These are phyloP conservation scores for Horisme vitalbata DNA, from an alignment of 2,888 invertebrate genomes.

Conservation along the genomic window DNA sequence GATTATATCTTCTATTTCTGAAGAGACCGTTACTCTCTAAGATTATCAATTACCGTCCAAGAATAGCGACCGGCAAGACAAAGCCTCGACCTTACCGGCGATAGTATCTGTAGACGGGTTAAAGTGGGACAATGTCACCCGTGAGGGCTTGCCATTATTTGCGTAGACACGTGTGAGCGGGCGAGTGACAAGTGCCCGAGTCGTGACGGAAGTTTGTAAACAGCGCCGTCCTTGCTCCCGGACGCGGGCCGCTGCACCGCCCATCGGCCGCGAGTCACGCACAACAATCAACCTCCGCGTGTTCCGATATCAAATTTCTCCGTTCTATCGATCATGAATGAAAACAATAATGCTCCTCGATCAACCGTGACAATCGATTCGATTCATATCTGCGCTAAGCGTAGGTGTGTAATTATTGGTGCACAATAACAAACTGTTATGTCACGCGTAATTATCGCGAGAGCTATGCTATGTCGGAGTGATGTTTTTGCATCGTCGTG, in stretches of 20 bases:
- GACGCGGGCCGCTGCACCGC: slow-evolving; percentile 51
- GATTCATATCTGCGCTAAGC: slow-evolving; percentile 50
- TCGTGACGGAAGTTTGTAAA: slow-evolving; percentile 80
- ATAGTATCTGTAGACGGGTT: slow-evolving; percentile 69
- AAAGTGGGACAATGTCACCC: slow-evolving; percentile 77
- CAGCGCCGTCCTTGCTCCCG: slow-evolving; percentile 76
- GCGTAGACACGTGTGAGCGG: slow-evolving; percentile 73
- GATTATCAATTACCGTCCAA: slow-evolving; percentile 36
- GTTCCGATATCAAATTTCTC: slow-evolving; percentile 58
- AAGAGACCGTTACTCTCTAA: slow-evolving; percentile 27
- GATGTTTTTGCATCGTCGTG: slow-evolving; percentile 24
- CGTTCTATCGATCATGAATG: slow-evolving; percentile 60
- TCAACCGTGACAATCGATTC: slow-evolving; percentile 62
- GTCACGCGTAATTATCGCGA: slow-evolving; percentile 43
- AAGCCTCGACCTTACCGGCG: slow-evolving; percentile 60
- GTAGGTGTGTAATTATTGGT: slow-evolving; percentile 53
- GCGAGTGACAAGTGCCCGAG: slow-evolving; percentile 74
- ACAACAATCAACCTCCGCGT: slow-evolving; percentile 50
- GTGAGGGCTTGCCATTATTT: slow-evolving; percentile 79
- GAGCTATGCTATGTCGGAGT: slow-evolving; percentile 30
- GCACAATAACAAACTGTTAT: slow-evolving; percentile 49
- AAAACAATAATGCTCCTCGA: slow-evolving; percentile 58
- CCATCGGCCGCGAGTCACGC: slow-evolving; percentile 53
- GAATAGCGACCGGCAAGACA: slow-evolving; percentile 36
- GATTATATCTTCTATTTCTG: slow-evolving; percentile 43